These are phyloP conservation scores for Lota lota DNA, from an alignment of 2,113 vertebrate species.

Conservation along the genomic window DNA sequence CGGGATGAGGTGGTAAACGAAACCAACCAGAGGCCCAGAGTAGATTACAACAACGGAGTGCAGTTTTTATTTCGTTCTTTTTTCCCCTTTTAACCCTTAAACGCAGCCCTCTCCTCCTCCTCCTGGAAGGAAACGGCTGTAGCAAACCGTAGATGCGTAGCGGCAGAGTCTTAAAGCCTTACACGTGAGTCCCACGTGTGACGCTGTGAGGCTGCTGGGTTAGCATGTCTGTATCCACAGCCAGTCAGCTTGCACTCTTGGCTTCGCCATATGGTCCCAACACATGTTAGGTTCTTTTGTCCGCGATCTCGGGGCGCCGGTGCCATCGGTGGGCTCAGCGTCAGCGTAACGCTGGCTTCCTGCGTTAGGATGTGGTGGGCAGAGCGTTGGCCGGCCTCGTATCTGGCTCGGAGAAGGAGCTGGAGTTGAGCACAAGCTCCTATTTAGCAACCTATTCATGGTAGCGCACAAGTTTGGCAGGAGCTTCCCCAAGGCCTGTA, in stretches of 20 bases:
- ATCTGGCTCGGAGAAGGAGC: slow-evolving; percentile 49
- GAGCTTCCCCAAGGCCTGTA: slow-evolving; percentile 54
- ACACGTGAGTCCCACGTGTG: slow-evolving; percentile 67
- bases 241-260: slow-evolving; percentile 64
- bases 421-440: slow-evolving; percentile 51
- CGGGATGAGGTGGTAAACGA: slow-evolving; percentile 50
- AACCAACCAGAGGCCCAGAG: slow-evolving; percentile 18
- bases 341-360: slow-evolving; percentile 62
- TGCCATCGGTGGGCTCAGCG: slow-evolving; percentile 52
- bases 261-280: slow-evolving; percentile 51
- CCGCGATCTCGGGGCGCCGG: slow-evolving; percentile 44
- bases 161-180: slow-evolving; percentile 57
- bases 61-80: not conserved
- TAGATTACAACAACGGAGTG: too few relatives aligned
- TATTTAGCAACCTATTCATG: slow-evolving; percentile 60
- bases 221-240: slow-evolving; percentile 65
- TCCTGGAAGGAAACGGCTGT: slow-evolving; percentile 37
- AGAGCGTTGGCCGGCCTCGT: slow-evolving; percentile 51
- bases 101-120: not conserved
- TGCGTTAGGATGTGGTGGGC: slow-evolving; percentile 69
- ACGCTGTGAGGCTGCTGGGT: slow-evolving; percentile 56
- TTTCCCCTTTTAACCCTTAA: slow-evolving; percentile 20
- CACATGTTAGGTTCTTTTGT: slow-evolving; percentile 64
- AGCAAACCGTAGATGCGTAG: slow-evolving; percentile 51
- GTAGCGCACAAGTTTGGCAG: slow-evolving; percentile 43